phyloP scores from a whole-genome alignment of 2,113 vertebrate species.

The Passer domesticus region DNA sequence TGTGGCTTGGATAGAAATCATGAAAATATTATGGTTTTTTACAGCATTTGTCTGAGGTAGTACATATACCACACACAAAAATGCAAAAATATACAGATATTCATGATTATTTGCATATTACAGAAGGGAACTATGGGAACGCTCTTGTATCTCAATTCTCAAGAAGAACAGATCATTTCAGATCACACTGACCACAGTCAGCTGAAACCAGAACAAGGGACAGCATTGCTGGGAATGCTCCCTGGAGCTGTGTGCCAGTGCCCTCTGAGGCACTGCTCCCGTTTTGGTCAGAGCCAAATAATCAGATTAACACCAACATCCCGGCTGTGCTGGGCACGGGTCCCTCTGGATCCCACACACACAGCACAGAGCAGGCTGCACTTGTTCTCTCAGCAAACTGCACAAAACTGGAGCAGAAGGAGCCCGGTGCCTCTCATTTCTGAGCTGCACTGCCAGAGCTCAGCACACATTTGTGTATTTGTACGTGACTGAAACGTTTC shows the following conservation, averaged over 20 bases:
- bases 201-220: neutral
- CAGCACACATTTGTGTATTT: neutral
- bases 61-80: constrained; percentile 65
- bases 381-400: neutral
- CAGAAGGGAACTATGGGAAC: constrained; percentile 2
- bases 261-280: neutral
- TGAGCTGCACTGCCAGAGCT: neutral
- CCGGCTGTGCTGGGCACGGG: neutral
- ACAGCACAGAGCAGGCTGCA: neutral
- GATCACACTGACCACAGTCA: neutral
- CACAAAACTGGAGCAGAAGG: neutral
- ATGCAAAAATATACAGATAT: constrained; percentile 56
- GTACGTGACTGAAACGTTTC: neutral
- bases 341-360: neutral
- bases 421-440: neutral
- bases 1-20: constrained; percentile 18
- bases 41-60: constrained; percentile 70
- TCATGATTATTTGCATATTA: constrained; percentile 12
- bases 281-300: constrained; percentile 19
- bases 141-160: neutral
- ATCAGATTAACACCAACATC: neutral
- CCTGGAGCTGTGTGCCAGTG: neutral
- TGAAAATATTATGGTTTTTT: neutral
- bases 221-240: neutral
- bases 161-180: neutral